phyloP scores from a whole-genome alignment of 2,888 invertebrate genomes.

The Nowickia ferox region DNA sequence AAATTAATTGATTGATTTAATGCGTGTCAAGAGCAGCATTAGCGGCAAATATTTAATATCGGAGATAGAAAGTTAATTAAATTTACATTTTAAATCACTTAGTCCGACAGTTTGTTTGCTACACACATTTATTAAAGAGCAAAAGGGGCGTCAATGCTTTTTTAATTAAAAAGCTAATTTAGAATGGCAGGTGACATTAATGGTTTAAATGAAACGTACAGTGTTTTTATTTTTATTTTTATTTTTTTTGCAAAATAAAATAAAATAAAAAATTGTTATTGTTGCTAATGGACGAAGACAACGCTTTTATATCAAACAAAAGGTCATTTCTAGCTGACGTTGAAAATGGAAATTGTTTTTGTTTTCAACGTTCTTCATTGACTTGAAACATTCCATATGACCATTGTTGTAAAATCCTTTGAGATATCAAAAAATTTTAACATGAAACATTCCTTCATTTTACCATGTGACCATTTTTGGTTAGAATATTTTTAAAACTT shows the following conservation, averaged over 20 bases:
- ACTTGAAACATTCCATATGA: constrained; percentile 65
- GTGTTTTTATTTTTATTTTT: not conserved
- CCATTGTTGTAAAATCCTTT: constrained; percentile 72
- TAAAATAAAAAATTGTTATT: not conserved
- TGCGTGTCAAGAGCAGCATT: constrained; percentile 52
- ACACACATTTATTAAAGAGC: not conserved
- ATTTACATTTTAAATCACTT: constrained; percentile 56
- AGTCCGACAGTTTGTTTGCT: constrained; percentile 9
- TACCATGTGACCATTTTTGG: constrained; percentile 72
- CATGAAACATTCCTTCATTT: constrained; percentile 70
- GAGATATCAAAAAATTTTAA: constrained; percentile 69
- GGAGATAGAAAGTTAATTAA: constrained; percentile 54
- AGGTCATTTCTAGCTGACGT: constrained; percentile 47
- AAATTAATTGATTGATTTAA: constrained; percentile 64
- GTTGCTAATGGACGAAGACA: not conserved
- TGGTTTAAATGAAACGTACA: constrained; percentile 31
- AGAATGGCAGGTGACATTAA: constrained; percentile 61
- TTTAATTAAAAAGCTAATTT: constrained; percentile 35
- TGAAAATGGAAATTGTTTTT: constrained; percentile 16
- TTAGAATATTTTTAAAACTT: constrained; percentile 69
- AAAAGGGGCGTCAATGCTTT: not conserved
- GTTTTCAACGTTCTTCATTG: constrained; percentile 25
- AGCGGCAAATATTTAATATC: not conserved
- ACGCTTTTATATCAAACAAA: constrained; percentile 9
- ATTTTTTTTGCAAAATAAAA: constrained; percentile 4